Evolutionary conservation across 2,797 vertebrate species (phyloP).

Genomic region (Manis javanica): DNA sequence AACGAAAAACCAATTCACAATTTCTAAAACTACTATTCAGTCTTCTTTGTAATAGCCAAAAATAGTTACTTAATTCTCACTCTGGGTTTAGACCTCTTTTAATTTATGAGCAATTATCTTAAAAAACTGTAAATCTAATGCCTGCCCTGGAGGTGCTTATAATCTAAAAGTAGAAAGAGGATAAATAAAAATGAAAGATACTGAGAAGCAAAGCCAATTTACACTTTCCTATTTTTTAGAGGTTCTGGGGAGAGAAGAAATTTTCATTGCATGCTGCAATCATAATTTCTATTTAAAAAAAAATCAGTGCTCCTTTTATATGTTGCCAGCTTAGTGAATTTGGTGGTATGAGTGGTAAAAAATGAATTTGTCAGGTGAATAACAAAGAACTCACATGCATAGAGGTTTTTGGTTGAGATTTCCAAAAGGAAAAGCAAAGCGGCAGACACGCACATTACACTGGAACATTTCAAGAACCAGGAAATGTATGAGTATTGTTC

Average conservation of each 20-base stretch:
- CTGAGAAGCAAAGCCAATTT: conserved; percentile 53
- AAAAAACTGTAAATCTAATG: conserved; percentile 45
- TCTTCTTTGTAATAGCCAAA: background rate
- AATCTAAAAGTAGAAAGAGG: conserved; percentile 59
- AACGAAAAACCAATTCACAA: conserved; percentile 45
- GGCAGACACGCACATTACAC: background rate
- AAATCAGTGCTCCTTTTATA: conserved; percentile 64
- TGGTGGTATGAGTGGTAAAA: conserved; percentile 30
- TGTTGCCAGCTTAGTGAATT: conserved; percentile 56
- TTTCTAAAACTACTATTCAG: conserved; percentile 47
- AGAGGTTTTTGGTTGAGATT: conserved; percentile 14
- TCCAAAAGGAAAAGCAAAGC: conserved; percentile 54
- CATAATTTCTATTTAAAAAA: conserved; percentile 61
- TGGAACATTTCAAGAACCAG: conserved; percentile 18
- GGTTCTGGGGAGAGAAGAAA: conserved; percentile 28
- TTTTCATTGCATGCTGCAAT: conserved; percentile 51
- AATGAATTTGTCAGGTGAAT: conserved; percentile 43
- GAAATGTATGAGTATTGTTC: background rate
- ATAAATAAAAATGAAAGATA: conserved; percentile 62
- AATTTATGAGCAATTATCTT: conserved; percentile 28
- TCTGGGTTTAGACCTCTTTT: background rate
- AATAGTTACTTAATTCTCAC: conserved; percentile 32
- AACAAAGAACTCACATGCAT: conserved; percentile 7
- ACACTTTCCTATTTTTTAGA: conserved; percentile 58
- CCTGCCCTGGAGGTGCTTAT: conserved; percentile 70